Base-by-base conservation (phyloP, 2,888 invertebrate genomes). In the Drosophila borborema region DNA sequence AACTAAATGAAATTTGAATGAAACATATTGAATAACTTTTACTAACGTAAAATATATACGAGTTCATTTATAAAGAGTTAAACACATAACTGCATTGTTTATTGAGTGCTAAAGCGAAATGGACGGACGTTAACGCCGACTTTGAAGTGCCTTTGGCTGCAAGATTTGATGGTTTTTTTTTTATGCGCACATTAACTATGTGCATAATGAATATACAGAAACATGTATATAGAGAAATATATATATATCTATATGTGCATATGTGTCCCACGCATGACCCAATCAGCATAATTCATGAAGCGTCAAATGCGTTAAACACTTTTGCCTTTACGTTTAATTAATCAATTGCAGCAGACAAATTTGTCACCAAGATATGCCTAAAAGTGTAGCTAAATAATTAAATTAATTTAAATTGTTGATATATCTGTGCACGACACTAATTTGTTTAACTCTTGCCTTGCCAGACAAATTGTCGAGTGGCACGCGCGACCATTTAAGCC, bases 401-500 rank as follows among this genome's bases (percentile, higher is more conserved):
- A 78, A 88, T 81, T 69, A 87, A 89, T 89, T 89, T 85, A 86
- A 85, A 87, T 82, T 71, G 81, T 85, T 80, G 53, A 82, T 76
- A 72, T 73, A 28, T 74, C 56, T 64, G 64, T 34, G 46, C 62
- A 53, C 43, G 48, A 74, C 70, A 75, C 72, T 80, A 80, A 87
- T 82, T 87, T 75, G 80, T 64, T 63, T 61, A 41, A 69, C 65
- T 34, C 18, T 51, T 66, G 67, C 64, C 58, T 53, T 34, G 23
- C 31, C 34, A 62, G 84, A 81, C 89, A 89, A 89, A 85, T 85
- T 86, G 85, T 73, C 68, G 43, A 69, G 18, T 58, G 59, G 55
- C 85, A 85, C 85, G 89, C 87, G 77, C 69, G 31, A 61, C 18
- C 81, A 78, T 81, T 86, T 74, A 74, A 58, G 58, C 66, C 64